Percentiles rank a stretch among this genome's conserved stretches.
These are phyloP conservation scores for Himalopsyche anomala DNA, from an alignment of 2,888 invertebrate genomes.

Conservation along the genomic window DNA sequence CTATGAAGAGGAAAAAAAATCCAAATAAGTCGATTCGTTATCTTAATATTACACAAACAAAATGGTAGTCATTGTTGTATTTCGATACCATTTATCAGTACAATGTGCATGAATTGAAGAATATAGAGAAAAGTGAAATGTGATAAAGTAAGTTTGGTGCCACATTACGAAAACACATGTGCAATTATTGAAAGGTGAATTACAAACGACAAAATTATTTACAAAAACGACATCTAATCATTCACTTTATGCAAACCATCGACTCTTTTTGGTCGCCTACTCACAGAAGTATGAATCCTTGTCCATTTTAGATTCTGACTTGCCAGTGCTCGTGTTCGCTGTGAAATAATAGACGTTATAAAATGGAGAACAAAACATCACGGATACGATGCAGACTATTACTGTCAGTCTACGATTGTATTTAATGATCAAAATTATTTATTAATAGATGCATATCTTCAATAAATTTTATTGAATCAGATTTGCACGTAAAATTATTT, in stretches of 20 bases:
- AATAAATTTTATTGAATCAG: neutral
- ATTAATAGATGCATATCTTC: neutral
- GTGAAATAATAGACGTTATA: conserved; percentile 67
- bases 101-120: conserved; percentile 7
- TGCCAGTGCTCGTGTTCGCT: conserved; percentile 75
- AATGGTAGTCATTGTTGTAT: neutral
- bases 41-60: too few species aligned
- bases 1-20: too few species aligned
- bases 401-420: neutral
- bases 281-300: conserved; percentile 80
- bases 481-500: too few species aligned
- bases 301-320: conserved; percentile 74
- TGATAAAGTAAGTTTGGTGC: conserved; percentile 10
- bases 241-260: conserved; percentile 30
- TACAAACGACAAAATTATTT: conserved; percentile 31
- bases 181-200: conserved; percentile 17
- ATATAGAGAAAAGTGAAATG: conserved; percentile 18
- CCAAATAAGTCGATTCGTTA: too few species aligned
- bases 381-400: neutral
- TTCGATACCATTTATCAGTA: neutral
- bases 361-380: conserved; percentile 2
- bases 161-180: conserved; percentile 23
- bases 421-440: neutral
- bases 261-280: conserved; percentile 67
- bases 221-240: conserved; percentile 34